Percentiles rank a stretch among this genome's conserved stretches.
Evolutionary conservation across 2,797 vertebrate species (phyloP).

Genomic region (Onychomys torridus): DNA sequence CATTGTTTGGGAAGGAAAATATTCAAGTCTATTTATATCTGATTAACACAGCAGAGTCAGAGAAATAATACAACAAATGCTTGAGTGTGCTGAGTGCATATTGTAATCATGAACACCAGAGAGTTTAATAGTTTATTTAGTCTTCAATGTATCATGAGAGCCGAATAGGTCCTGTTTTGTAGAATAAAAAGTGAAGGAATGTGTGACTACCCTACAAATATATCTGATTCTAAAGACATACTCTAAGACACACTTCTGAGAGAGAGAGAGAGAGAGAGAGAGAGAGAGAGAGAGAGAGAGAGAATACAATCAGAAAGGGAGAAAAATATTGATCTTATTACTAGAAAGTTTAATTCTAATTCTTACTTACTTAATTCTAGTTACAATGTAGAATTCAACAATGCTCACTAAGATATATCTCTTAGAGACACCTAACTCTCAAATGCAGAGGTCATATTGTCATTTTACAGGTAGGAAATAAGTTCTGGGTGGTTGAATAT

Average conservation of each 20-base stretch:
- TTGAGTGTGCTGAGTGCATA: background rate
- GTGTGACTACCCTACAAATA: background rate
- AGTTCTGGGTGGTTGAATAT: background rate
- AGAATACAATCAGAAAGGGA: background rate
- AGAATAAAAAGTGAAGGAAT: background rate
- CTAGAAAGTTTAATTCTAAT: constrained; percentile 31
- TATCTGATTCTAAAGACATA: background rate
- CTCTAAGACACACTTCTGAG: background rate
- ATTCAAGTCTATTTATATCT: background rate
- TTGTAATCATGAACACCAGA: background rate
- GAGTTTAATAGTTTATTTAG: background rate
- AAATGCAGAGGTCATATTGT: background rate
- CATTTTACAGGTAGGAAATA: constrained; percentile 26
- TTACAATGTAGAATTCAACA: background rate
- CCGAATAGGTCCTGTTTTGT: background rate
- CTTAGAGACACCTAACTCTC: background rate
- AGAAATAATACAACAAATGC: background rate
- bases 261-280: background rate
- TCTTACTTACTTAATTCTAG: background rate
- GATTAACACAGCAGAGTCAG: background rate
- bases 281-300: background rate
- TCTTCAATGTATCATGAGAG: background rate
- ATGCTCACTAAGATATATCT: background rate
- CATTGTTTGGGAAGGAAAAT: background rate
- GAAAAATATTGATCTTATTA: constrained; percentile 20